These are phyloP conservation scores for Grallaria varia DNA, from an alignment of 2,113 vertebrate species.

Conservation along the genomic window DNA sequence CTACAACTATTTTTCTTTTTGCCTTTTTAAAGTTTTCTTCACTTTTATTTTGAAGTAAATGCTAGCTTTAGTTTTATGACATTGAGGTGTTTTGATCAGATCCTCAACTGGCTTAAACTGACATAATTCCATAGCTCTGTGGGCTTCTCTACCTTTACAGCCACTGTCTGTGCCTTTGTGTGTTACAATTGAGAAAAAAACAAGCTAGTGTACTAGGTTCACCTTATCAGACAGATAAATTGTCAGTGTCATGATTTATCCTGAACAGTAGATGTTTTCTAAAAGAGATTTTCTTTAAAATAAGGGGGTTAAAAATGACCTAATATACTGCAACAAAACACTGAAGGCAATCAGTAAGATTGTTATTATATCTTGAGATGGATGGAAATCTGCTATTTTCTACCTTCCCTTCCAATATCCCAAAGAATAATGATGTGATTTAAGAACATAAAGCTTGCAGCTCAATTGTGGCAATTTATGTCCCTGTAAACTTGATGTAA, in stretches of 20 bases:
- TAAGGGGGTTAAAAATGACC: conserved; percentile 4
- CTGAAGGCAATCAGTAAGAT: conserved; percentile 29
- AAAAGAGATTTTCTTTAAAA: conserved; percentile 34
- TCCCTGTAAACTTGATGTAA: conserved; percentile 41
- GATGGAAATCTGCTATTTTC: conserved; percentile 55
- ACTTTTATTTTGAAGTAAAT: neutral
- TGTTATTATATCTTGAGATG: conserved; percentile 44
- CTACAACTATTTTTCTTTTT: neutral
- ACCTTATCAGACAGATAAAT: conserved; percentile 36
- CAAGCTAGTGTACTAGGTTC: neutral
- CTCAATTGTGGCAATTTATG: conserved; percentile 53
- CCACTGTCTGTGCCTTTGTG: neutral
- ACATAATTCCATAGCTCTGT: neutral
- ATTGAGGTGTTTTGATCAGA: neutral
- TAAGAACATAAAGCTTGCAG: conserved; percentile 61
- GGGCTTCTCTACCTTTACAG: neutral
- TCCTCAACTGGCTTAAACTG: neutral
- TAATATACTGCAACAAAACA: neutral
- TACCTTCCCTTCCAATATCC: conserved; percentile 35
- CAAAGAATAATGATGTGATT: conserved; percentile 58
- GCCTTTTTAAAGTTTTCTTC: neutral
- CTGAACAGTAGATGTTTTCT: conserved; percentile 10
- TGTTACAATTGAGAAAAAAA: neutral
- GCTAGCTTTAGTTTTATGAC: neutral
- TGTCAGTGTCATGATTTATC: neutral